Conservation (phyloP, 2,797 vertebrate species). For the Heteromormyrus szaboi region DNA sequence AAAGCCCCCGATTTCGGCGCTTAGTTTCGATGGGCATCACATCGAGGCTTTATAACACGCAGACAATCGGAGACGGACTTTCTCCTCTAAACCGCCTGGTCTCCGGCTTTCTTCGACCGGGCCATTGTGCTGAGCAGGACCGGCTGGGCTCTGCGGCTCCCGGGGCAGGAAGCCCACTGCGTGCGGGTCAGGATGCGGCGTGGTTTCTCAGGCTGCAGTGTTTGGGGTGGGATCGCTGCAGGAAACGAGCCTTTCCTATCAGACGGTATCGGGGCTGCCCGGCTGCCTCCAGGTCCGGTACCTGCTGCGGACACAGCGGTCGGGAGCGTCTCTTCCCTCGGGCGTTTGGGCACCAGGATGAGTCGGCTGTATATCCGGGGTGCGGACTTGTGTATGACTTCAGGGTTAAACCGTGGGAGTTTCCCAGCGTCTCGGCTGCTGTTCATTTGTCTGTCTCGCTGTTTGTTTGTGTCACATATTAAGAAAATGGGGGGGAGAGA, state of each 20-base stretch:
- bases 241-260: conserved; percentile 33
- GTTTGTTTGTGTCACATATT: background rate
- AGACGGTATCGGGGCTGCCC: conserved; percentile 33
- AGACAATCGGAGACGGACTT: background rate
- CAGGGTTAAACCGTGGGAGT: background rate
- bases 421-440: background rate
- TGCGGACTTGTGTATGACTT: background rate
- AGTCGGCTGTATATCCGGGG: background rate
- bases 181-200: conserved; percentile 47
- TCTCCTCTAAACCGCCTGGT: background rate
- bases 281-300: background rate
- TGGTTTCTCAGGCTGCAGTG: conserved; percentile 42
- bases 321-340: background rate
- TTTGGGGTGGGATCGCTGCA: conserved; percentile 32
- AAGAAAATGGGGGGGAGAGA: background rate
- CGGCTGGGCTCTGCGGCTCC: conserved; percentile 11
- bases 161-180: conserved; percentile 46
- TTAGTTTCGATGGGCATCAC: background rate
- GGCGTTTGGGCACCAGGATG: background rate
- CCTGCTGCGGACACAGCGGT: background rate
- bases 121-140: background rate
- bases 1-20: background rate
- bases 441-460: background rate
- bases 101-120: background rate
- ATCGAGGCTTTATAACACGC: background rate